Evolutionary conservation across 2,888 invertebrate genomes (phyloP).

Genomic region (Eristalis arbustorum): DNA sequence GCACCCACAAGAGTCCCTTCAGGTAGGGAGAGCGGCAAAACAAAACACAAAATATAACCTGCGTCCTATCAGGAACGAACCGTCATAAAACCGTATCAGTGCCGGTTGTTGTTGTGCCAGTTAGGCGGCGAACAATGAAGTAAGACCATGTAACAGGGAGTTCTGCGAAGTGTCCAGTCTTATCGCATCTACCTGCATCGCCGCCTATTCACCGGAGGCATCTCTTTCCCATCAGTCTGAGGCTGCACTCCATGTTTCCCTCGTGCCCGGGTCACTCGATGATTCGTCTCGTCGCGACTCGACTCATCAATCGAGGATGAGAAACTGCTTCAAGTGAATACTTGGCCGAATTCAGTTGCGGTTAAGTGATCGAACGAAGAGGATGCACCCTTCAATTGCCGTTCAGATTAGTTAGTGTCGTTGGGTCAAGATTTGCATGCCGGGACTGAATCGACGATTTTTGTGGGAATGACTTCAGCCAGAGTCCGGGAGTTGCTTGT

Average conservation of each 20-base stretch:
- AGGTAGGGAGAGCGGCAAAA: not conserved
- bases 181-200: not conserved
- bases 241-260: not conserved
- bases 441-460: slow-evolving; percentile 49
- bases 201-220: not conserved
- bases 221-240: not conserved
- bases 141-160: not conserved
- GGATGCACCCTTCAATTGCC: slow-evolving; percentile 37
- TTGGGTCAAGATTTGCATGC: slow-evolving; percentile 67
- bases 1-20: not conserved
- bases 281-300: not conserved
- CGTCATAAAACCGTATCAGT: slow-evolving; percentile 12
- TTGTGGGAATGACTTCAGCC: slow-evolving; percentile 39
- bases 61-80: not conserved
- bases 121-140: not conserved
- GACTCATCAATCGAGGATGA: not conserved
- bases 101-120: not conserved
- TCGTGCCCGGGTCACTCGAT: not conserved
- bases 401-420: slow-evolving; percentile 58
- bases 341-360: not conserved
- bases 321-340: not conserved
- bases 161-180: slow-evolving; percentile 12
- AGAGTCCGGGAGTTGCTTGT: not conserved
- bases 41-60: not conserved
- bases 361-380: not conserved